Conservation (phyloP, 2,888 invertebrate genomes). For the Agrotis exclamationis region DNA sequence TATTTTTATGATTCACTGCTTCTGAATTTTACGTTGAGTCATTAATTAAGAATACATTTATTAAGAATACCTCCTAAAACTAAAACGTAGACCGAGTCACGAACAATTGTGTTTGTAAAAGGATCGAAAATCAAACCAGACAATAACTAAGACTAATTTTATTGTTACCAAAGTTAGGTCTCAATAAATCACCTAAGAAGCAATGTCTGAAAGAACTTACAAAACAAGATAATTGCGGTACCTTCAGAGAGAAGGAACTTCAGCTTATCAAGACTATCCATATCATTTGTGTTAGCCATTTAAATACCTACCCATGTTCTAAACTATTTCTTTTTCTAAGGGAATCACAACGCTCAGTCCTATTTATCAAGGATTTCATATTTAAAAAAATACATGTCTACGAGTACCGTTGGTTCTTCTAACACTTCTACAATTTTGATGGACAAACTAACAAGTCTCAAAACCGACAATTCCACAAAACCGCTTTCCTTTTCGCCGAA, state of each 20-base stretch:
- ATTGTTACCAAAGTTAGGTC: background rate
- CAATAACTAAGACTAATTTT: background rate
- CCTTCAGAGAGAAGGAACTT: background rate
- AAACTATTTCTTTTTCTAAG: too few relatives aligned
- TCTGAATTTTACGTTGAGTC: background rate
- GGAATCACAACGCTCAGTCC: background rate
- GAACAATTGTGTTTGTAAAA: too few relatives aligned
- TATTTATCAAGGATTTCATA: background rate
- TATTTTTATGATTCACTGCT: background rate
- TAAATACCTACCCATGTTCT: too few relatives aligned
- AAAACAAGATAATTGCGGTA: too few relatives aligned
- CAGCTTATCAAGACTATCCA: background rate
- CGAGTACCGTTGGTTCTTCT: background rate
- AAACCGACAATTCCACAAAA: conserved; percentile 9
- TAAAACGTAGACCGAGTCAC: background rate
- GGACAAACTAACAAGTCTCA: background rate
- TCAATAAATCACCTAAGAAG: too few relatives aligned
- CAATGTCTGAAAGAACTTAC: background rate
- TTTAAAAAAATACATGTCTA: too few relatives aligned
- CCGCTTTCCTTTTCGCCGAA: background rate
- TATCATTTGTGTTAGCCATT: too few relatives aligned
- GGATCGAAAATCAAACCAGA: too few relatives aligned
- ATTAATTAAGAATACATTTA: background rate
- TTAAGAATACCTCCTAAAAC: too few relatives aligned
- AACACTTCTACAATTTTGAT: background rate